Evolutionary conservation across 2,113 vertebrate species (phyloP).

Genomic region (Eptatretus burgeri): DNA sequence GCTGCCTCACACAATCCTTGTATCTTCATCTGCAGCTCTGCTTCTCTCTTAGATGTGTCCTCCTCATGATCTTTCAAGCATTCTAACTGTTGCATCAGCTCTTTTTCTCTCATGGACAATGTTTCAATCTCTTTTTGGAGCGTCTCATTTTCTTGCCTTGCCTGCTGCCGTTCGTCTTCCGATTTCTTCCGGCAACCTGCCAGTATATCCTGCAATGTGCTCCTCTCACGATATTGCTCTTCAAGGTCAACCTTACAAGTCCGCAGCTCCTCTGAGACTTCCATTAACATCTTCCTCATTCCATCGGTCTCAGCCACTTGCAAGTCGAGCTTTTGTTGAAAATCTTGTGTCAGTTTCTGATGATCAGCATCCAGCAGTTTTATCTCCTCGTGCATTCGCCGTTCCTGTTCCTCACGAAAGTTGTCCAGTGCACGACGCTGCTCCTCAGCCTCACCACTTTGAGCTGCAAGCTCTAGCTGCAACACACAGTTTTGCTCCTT

Average conservation of each 20-base stretch:
- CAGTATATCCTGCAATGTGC: neutral
- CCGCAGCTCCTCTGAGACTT: neutral
- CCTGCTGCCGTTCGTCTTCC: neutral
- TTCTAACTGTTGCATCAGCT: too few relatives aligned
- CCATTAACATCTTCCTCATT: neutral
- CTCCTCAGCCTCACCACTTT: constrained; percentile 3
- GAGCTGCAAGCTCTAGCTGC: constrained; percentile 4
- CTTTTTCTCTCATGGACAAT: too few relatives aligned
- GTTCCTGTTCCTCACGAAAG: constrained; percentile 1
- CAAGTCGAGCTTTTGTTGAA: neutral
- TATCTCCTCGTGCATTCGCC: neutral
- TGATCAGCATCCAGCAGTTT: neutral
- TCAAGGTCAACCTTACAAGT: neutral
- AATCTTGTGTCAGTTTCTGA: neutral
- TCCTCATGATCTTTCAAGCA: too few relatives aligned
- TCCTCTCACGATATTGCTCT: neutral
- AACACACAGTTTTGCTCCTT: neutral
- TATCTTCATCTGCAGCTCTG: too few relatives aligned
- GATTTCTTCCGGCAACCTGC: neutral
- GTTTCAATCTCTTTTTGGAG: neutral
- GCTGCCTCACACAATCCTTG: too few relatives aligned
- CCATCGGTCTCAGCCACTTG: neutral
- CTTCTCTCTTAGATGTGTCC: too few relatives aligned
- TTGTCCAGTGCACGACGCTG: constrained; percentile 1
- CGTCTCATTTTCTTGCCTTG: neutral